Evolutionary conservation across 2,113 vertebrate species (phyloP).

Genomic region (Chloroceryle aenea): DNA sequence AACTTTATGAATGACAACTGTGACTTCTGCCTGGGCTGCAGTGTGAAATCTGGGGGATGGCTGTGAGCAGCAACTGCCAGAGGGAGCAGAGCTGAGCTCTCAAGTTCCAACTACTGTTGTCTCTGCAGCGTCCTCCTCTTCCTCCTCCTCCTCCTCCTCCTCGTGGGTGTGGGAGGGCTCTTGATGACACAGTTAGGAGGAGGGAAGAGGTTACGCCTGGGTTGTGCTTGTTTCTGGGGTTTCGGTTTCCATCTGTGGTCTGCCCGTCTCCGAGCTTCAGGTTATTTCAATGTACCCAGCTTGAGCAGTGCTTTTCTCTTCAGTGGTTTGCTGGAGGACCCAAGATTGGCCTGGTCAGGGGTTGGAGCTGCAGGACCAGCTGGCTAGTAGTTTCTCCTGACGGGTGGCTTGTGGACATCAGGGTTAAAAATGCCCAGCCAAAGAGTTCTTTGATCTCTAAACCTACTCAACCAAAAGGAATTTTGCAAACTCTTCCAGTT

Average conservation of each 20-base stretch:
- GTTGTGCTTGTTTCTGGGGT: not conserved
- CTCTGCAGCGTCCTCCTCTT: not conserved
- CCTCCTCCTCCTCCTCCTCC: not conserved
- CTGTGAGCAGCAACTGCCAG: constrained; percentile 33
- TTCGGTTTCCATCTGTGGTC: not conserved
- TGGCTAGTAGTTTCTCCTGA: not conserved
- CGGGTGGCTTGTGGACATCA: not conserved
- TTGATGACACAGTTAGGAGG: not conserved
- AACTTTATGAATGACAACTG: constrained; percentile 14
- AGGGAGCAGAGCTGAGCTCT: not conserved
- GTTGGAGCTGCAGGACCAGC: not conserved
- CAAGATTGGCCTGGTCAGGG: not conserved
- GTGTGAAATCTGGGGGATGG: constrained; percentile 15
- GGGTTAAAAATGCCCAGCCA: not conserved
- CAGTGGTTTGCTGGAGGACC: not conserved
- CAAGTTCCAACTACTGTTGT: not conserved
- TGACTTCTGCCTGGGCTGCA: not conserved
- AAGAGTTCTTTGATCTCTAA: too few relatives aligned
- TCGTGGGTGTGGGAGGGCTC: not conserved
- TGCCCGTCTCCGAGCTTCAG: not conserved
- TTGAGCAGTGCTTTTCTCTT: not conserved
- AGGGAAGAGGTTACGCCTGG: not conserved
- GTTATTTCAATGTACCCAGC: not conserved
- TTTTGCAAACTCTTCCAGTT: too few relatives aligned
- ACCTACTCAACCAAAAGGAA: too few relatives aligned